Evolutionary conservation across 2,888 invertebrate genomes (phyloP), one percentile per base, ranked within the genome.

Genomic region (Lepidocyrtinus sp.): DNA sequence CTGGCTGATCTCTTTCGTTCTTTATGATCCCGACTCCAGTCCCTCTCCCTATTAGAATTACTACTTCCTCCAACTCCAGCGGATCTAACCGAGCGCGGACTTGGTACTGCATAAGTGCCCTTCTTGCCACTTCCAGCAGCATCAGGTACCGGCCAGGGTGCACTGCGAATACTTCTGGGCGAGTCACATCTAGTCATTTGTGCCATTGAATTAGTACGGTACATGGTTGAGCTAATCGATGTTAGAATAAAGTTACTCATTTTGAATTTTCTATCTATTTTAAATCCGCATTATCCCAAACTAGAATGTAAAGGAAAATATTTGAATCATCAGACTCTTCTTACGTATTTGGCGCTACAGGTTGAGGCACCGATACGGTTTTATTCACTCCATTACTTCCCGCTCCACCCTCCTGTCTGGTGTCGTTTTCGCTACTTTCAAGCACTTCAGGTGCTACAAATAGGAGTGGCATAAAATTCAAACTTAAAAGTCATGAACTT

Each of bases 111-210:
- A 89, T 95, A 95, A 72, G 95, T 91, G 3, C 72, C 71, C 55
- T 79, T 83, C 65, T 81, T 79, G 12, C 64, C 55, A 17, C 70
- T 80, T 50, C 77, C 75, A 95, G 95, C 83, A 94, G 92, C 63
- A 87, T 93, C 93, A 26, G 92, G 92, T 83, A 94, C 93, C 26
- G 92, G 91, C 93, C 93, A 93, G 2, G 93, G 93, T 0, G 95
- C 95, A 87, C 96, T 95, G 81, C 95, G 92, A 5, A 94, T 95
- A 87, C 95, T 95, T 65, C 95, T 91, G 0, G 96, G 95, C 46
- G 87, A 88, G 85, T 86, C 88, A 75, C 86, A 75, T 85, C 87
- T 68, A 17, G 79, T 76, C 78, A 84, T 82, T 84, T 81, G 84
- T 72, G 84, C 87, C 69, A 87, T 87, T 7, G 87, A 87, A 46